These are phyloP conservation scores for Hyppa rectilinea DNA, from an alignment of 2,888 invertebrate genomes.

Conservation along the genomic window DNA sequence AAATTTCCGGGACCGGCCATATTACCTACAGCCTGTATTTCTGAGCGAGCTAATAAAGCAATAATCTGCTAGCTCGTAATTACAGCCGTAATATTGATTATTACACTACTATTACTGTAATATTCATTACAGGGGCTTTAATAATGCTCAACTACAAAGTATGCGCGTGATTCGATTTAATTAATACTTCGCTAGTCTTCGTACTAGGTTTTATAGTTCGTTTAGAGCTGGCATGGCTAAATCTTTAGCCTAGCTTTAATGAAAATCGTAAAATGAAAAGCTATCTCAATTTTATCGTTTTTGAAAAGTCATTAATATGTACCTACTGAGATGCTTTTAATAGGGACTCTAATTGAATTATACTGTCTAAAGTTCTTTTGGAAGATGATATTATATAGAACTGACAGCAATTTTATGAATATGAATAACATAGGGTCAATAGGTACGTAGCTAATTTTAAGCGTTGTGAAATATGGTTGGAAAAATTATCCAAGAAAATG, in stretches of 20 bases:
- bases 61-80: slow-evolving; percentile 73
- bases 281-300: slow-evolving; percentile 13
- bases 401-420: background rate
- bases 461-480: too few relatives aligned
- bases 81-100: slow-evolving; percentile 74
- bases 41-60: slow-evolving; percentile 72
- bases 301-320: background rate
- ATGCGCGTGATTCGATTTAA: slow-evolving; percentile 68
- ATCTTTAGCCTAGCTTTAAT: slow-evolving; percentile 37
- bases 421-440: background rate
- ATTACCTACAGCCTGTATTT: slow-evolving; percentile 24
- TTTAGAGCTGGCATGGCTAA: slow-evolving; percentile 43
- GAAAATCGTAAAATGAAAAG: slow-evolving; percentile 50
- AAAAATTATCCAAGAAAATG: background rate
- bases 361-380: background rate
- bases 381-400: background rate
- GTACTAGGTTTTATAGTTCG: slow-evolving; percentile 42
- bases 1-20: too few relatives aligned
- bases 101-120: slow-evolving; percentile 65
- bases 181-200: slow-evolving; percentile 56
- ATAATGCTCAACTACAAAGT: slow-evolving; percentile 73
- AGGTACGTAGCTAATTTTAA: background rate
- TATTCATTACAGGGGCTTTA: slow-evolving; percentile 65
- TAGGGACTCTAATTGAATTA: background rate
- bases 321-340: background rate